Conservation (phyloP, 2,888 invertebrate genomes). For the Protula sp. region DNA sequence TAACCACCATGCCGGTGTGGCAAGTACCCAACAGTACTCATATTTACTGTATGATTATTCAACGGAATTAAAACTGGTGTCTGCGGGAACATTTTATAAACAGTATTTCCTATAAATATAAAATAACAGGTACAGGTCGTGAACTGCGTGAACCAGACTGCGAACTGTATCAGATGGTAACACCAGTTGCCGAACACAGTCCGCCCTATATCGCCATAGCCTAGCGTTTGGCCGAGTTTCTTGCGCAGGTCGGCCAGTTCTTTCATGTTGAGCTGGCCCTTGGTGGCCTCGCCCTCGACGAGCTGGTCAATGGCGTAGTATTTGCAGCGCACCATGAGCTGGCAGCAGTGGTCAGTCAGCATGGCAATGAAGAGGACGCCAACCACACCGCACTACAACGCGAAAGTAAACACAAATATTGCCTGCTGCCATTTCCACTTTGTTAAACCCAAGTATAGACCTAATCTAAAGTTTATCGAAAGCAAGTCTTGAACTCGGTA, state of each 20-base stretch:
- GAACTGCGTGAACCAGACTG: slow-evolving; percentile 46
- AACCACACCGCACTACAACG: slow-evolving; percentile 35
- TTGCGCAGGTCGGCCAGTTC: slow-evolving; percentile 6
- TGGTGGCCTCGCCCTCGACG: background rate
- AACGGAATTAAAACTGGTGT: background rate
- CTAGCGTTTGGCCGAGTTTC: slow-evolving; percentile 7
- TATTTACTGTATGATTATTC: too few relatives aligned
- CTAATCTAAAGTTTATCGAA: too few relatives aligned
- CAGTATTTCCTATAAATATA: slow-evolving; percentile 48
- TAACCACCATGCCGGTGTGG: background rate
- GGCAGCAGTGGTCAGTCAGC: slow-evolving; percentile 47
- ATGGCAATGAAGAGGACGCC: slow-evolving; percentile 38
- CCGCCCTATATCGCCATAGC: slow-evolving; percentile 47
- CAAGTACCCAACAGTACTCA: background rate
- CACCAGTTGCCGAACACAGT: slow-evolving; percentile 37
- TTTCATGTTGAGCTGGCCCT: background rate
- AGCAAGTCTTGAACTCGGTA: too few relatives aligned
- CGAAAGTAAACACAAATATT: too few relatives aligned
- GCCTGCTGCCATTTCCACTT: too few relatives aligned
- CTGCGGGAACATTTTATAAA: slow-evolving; percentile 36
- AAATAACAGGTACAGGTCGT: slow-evolving; percentile 45
- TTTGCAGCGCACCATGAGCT: slow-evolving; percentile 46
- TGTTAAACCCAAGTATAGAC: too few relatives aligned
- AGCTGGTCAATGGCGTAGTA: slow-evolving; percentile 28
- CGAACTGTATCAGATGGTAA: slow-evolving; percentile 36